phyloP scores from a whole-genome alignment of 2,113 vertebrate genomes.

The Eulacestoma nigropectus region DNA sequence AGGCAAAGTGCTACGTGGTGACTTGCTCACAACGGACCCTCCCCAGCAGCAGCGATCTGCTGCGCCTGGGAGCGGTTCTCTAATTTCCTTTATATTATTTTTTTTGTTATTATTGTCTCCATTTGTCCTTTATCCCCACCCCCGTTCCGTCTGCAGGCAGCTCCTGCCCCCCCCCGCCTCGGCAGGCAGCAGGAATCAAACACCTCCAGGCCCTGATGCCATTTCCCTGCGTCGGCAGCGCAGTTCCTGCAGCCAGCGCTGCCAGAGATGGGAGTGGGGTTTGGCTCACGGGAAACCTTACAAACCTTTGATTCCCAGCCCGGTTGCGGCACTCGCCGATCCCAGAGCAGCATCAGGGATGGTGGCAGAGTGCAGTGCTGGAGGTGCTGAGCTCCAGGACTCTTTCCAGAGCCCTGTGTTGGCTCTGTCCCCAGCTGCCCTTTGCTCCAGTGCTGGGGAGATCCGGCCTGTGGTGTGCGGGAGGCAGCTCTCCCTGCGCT shows the following conservation, averaged over 20 bases:
- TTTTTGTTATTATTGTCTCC: conserved; percentile 11
- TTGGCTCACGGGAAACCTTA: neutral
- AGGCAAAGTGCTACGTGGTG: neutral
- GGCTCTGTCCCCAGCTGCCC: neutral
- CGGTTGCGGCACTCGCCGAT: accelerated
- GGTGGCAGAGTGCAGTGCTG: neutral
- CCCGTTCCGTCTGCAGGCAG: conserved; percentile 2
- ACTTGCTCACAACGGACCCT: neutral
- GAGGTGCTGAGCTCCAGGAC: neutral
- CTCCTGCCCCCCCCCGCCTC: neutral
- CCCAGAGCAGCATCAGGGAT: neutral
- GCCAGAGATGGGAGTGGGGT: neutral
- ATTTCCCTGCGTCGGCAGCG: neutral
- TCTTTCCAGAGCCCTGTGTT: neutral
- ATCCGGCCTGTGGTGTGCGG: neutral
- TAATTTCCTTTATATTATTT: neutral
- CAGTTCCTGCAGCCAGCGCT: neutral
- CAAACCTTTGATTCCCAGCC: neutral
- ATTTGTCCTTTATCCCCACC: conserved; percentile 19
- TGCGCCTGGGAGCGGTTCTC: neutral
- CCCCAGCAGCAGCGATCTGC: neutral
- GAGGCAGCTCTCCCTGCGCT: neutral
- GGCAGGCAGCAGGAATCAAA: neutral
- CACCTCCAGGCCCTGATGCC: neutral
- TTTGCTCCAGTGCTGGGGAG: neutral